Evolutionary conservation across 2,797 vertebrate species (phyloP).

Genomic region (Leucoraja ocellata): DNA sequence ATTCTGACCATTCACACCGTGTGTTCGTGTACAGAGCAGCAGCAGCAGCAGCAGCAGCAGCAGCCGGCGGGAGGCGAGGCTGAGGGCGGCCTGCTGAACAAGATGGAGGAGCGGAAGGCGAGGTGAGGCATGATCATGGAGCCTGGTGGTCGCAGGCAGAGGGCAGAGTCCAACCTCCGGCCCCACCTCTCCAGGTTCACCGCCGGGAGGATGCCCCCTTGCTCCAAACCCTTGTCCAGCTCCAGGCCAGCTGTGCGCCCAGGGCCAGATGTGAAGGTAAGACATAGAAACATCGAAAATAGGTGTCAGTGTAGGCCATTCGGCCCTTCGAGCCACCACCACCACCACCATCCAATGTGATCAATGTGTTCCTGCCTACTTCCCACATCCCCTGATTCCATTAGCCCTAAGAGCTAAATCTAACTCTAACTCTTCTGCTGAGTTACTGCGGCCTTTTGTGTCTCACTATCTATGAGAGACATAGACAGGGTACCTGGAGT

Average conservation of each 20-base stretch:
- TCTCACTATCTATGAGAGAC: too few species aligned
- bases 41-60: too few species aligned
- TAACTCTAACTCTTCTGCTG: too few species aligned
- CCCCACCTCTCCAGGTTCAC: not conserved
- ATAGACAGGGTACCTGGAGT: too few species aligned
- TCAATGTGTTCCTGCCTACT: too few species aligned
- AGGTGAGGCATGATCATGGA: constrained; percentile 11
- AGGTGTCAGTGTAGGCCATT: not conserved
- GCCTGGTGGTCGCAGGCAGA: not conserved
- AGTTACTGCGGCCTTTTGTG: too few species aligned
- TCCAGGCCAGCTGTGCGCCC: not conserved
- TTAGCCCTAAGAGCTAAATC: too few species aligned
- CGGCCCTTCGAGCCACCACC: too few species aligned
- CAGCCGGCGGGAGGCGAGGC: not conserved
- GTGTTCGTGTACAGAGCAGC: too few species aligned
- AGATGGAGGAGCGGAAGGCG: not conserved
- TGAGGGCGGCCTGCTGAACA: not conserved
- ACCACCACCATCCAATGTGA: too few species aligned
- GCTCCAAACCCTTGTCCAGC: not conserved
- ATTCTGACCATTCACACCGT: not conserved
- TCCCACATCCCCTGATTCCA: too few species aligned
- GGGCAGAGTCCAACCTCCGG: not conserved
- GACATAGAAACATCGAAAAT: not conserved
- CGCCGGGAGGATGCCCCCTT: not conserved
- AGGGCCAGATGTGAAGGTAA: constrained; percentile 29